Conservation (phyloP, 2,797 vertebrate species). For the Anableps anableps region DNA sequence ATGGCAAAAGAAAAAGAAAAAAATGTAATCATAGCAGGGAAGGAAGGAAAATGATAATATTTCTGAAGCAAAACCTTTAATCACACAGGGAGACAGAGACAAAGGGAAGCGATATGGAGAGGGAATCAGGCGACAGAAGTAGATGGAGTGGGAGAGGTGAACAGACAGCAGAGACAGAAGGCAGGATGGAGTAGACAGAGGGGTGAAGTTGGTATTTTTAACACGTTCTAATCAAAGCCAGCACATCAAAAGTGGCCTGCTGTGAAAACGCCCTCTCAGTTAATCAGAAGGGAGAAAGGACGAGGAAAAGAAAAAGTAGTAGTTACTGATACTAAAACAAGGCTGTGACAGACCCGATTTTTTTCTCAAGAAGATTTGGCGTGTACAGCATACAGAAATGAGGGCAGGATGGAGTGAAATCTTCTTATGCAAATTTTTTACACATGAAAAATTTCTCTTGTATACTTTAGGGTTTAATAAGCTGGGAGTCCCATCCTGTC, state of each 20-base stretch:
- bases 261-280: conserved; percentile 48
- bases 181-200: conserved; percentile 45
- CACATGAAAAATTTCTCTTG: conserved; percentile 50
- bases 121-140: conserved; percentile 15
- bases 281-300: conserved; percentile 52
- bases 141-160: conserved; percentile 44
- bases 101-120: conserved; percentile 21
- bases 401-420: conserved; percentile 56
- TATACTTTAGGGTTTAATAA: conserved; percentile 58
- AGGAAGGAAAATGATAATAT: conserved; percentile 39
- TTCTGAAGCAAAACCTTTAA: conserved; percentile 46
- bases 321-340: conserved; percentile 38
- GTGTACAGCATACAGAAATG: conserved; percentile 51
- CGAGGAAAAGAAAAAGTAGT: conserved; percentile 1
- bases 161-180: conserved; percentile 42
- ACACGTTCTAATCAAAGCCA: conserved; percentile 67
- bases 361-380: conserved; percentile 51
- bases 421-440: conserved; percentile 56
- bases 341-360: conserved; percentile 28
- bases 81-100: conserved; percentile 33
- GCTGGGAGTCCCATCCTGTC: conserved; percentile 19
- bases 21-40: conserved; percentile 29
- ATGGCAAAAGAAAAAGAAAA: conserved; percentile 25
- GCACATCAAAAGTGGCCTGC: conserved; percentile 60
- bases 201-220: conserved; percentile 68